Conservation (phyloP, 2,113 vertebrate species). For the Apodemus sylvaticus region DNA sequence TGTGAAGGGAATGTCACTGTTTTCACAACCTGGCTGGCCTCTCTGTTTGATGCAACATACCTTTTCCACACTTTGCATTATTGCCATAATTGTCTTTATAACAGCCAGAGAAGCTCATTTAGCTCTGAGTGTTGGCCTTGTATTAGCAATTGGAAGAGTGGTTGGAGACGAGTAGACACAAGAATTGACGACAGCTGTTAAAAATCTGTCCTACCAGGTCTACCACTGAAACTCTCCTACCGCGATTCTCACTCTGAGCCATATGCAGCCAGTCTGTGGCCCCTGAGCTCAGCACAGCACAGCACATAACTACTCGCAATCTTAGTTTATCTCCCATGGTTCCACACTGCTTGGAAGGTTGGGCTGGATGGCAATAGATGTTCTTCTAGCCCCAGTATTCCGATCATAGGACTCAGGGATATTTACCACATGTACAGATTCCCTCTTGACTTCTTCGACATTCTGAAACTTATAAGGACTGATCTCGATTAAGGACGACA, state of each 20-base stretch:
- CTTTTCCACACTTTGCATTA: background rate
- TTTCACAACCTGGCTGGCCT: background rate
- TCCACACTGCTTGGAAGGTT: background rate
- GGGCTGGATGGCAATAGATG: background rate
- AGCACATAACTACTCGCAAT: background rate
- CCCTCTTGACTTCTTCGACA: constrained; percentile 88
- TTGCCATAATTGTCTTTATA: background rate
- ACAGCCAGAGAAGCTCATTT: background rate
- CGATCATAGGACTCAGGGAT: background rate
- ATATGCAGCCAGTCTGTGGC: background rate
- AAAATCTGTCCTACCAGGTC: background rate
- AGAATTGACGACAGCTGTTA: background rate
- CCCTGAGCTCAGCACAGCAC: background rate
- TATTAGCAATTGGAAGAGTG: background rate
- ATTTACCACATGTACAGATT: constrained; percentile 96
- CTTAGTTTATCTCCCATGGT: background rate
- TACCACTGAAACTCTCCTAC: background rate
- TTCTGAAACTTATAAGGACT: constrained; percentile 98
- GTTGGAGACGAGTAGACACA: background rate
- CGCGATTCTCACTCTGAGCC: background rate
- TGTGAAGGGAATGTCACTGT: background rate
- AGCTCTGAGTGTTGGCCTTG: background rate
- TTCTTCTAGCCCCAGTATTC: background rate
- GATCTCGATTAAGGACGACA: constrained; percentile 97
- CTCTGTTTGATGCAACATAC: background rate